Conservation (phyloP, 2,113 vertebrate genomes). For the Grammomys dolichurus region DNA sequence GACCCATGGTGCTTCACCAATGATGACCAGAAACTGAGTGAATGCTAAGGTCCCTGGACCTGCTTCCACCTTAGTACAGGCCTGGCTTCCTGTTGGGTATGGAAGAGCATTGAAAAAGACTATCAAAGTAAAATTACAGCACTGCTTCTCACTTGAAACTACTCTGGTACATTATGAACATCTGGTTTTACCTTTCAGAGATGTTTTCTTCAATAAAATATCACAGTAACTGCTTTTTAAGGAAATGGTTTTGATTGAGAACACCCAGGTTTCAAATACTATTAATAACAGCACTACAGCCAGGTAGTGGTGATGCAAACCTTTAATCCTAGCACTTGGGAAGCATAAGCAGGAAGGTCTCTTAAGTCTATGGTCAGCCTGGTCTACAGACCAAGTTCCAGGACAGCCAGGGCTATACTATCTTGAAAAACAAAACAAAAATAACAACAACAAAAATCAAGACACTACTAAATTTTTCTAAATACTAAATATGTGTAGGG, state of each 20-base stretch:
- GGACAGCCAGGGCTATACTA: background rate
- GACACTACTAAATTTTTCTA: background rate
- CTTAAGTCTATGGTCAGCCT: background rate
- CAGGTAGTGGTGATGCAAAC: background rate
- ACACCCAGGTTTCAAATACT: constrained; percentile 42
- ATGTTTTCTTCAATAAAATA: constrained; percentile 42
- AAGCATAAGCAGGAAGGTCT: background rate
- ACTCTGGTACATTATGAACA: constrained; percentile 8
- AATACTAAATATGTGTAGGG: background rate
- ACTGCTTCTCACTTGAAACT: background rate
- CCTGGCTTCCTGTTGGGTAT: background rate
- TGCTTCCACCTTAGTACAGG: background rate
- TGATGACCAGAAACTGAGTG: background rate
- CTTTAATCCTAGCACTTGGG: background rate
- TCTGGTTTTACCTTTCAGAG: background rate
- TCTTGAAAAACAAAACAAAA: background rate
- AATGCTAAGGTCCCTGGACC: background rate
- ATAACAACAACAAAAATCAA: background rate
- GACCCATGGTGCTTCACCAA: background rate
- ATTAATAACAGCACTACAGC: background rate
- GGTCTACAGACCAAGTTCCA: background rate
- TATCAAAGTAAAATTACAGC: background rate
- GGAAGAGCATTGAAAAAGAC: background rate
- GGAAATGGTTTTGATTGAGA: constrained; percentile 4
- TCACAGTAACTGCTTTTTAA: background rate